phyloP scores from a whole-genome alignment of 1,140 invertebrate genomes.

The Leptestheria dahalacensis region DNA sequence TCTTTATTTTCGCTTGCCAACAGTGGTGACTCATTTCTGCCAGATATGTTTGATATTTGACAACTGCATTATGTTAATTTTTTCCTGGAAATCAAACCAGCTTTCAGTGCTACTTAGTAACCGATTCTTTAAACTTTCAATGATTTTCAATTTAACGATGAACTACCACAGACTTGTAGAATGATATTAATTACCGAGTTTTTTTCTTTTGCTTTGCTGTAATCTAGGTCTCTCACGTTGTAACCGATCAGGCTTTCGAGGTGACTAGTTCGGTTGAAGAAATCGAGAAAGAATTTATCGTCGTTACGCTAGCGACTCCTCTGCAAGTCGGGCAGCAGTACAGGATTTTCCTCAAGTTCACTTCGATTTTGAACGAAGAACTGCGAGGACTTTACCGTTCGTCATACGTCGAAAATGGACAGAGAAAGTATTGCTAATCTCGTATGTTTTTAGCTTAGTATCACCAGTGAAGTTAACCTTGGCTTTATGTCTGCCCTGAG shows the following conservation, averaged over 20 bases:
- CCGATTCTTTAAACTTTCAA: background rate
- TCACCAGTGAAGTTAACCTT: no score
- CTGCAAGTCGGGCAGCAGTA: conserved; percentile 1
- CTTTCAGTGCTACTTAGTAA: no score
- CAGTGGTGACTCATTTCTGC: no score
- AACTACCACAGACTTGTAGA: no score
- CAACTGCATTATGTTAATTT: no score
- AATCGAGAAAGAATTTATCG: background rate
- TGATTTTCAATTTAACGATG: background rate
- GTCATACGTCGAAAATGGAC: conserved; percentile 9
- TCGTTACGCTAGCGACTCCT: background rate
- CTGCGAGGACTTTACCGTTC: conserved; percentile 12
- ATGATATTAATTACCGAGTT: no score
- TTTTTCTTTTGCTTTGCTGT: no score
- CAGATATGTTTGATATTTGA: no score
- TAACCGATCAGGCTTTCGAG: background rate
- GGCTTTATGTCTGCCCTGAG: no score
- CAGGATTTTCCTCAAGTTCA: conserved; percentile 7
- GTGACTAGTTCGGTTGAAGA: background rate
- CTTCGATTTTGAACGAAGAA: conserved; percentile 9
- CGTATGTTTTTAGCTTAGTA: no score
- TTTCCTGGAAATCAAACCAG: no score
- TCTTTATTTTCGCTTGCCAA: no score
- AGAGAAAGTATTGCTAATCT: background rate
- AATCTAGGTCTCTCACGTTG: background rate